Base-by-base conservation (phyloP, 2,113 vertebrate species). In the Notothenia rossii region DNA sequence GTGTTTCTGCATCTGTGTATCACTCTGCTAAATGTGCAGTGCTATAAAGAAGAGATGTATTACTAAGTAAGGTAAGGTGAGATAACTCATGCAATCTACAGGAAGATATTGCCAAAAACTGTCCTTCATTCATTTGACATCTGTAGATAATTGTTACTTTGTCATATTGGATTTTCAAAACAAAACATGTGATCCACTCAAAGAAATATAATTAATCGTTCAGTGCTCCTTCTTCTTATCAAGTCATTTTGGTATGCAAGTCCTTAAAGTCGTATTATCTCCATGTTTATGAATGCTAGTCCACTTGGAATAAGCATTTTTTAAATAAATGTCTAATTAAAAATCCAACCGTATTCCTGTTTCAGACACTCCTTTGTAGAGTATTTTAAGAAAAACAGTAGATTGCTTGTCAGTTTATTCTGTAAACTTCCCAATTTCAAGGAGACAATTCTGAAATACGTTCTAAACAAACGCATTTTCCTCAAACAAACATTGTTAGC, bases 1-100 rank as follows among this genome's bases (percentile, higher is more conserved):
- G 10, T 18, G 43, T 58, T 48, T 3, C 48, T 68, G 53, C 63
- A 61, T 85, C 45, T 53, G 69, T 14, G 83, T 29, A 70, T 66
- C 72, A 18, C 10, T 25, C 18, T 46, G 59, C 36, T 81, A 43
- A 87, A 83, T 10, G 10, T 45, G 72, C 12, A 25, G n/a, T 8
- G 6, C 10, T 36, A 7, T 2, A 59, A 73, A 54, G 18, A 7
- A 25, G 36, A 33, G 14, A 36, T 20, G 48, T 43, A 40, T 40
- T 40, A 40, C 36, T 40, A 40, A 40, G 59, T n/a, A 60, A 3
- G 2, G 20, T 20, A 2, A 40, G 36, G 36, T 40, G 7, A 40
- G 7, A 7, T 40, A 7, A 40, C 7, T 40, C 7, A 40, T 33
- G 13, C 18, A 43, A 1, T 55, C 8, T 8, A 15, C 20, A 20